A percentile compares a stretch with the other conserved stretches of the same genome.
These are phyloP conservation scores for Hoplias malabaricus DNA, from an alignment of 2,113 vertebrate genomes.

Conservation along the genomic window DNA sequence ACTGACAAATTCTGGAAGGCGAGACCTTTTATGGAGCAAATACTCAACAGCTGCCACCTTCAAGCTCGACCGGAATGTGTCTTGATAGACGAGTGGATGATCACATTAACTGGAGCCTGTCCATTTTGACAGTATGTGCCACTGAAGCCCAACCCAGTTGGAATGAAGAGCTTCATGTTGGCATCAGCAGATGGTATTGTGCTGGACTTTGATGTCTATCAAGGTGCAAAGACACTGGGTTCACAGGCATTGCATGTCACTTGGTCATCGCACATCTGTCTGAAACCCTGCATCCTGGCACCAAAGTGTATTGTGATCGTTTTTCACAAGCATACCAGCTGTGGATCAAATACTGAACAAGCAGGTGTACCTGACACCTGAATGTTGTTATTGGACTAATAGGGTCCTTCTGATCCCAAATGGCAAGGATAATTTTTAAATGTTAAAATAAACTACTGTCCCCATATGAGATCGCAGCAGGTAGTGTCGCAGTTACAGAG, in stretches of 20 bases:
- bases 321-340: background rate
- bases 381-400: no score
- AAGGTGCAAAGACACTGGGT: slow-evolving; percentile 18
- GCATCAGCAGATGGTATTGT: slow-evolving; percentile 32
- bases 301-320: slow-evolving; percentile 12
- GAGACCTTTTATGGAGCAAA: background rate
- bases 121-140: no score
- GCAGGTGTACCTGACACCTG: background rate
- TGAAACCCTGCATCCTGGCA: slow-evolving; percentile 31
- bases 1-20: background rate
- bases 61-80: no score
- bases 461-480: no score
- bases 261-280: slow-evolving; percentile 17
- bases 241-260: background rate
- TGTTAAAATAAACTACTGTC: no score
- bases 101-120: no score
- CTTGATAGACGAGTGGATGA: no score
- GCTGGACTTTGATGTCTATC: slow-evolving; percentile 38
- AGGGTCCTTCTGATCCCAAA: no score
- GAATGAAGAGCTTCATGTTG: slow-evolving; percentile 23
- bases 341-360: slow-evolving; percentile 22
- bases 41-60: slow-evolving; percentile 51
- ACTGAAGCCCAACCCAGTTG: slow-evolving; percentile 36
- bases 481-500: no score
- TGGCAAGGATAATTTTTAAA: no score